Evolutionary conservation across 2,797 vertebrate genomes (phyloP).

Genomic region (Chiroxiphia lanceolata): DNA sequence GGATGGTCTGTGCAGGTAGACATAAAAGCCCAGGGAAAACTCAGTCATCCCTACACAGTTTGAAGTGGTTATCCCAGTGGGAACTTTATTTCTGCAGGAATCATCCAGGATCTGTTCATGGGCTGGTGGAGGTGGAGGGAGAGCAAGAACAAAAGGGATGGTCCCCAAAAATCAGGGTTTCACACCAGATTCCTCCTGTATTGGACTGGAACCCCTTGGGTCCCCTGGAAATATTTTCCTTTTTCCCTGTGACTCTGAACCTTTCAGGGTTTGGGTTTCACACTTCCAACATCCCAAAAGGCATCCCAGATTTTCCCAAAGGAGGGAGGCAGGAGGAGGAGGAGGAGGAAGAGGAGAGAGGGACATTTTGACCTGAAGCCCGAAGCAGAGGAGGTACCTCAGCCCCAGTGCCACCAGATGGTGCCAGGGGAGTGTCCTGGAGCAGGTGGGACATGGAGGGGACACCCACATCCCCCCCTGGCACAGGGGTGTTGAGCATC

Average conservation of each 20-base stretch:
- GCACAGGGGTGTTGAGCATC: neutral
- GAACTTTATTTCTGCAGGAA: neutral
- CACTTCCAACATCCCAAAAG: neutral
- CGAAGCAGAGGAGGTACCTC: neutral
- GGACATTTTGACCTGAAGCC: neutral
- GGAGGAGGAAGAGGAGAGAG: neutral
- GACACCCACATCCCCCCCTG: neutral
- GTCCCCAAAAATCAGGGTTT: neutral
- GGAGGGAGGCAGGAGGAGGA: neutral
- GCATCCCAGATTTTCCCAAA: neutral
- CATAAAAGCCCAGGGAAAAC: neutral
- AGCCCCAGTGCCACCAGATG: neutral
- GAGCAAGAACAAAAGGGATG: neutral
- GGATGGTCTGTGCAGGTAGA: neutral
- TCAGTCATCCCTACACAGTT: rapidly evolving
- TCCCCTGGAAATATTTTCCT: neutral
- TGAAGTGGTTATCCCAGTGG: neutral
- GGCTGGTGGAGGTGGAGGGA: neutral
- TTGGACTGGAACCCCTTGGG: neutral
- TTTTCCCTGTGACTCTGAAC: neutral
- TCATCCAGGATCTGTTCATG: neutral
- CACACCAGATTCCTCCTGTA: neutral
- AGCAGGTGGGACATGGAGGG: neutral
- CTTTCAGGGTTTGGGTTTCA: neutral
- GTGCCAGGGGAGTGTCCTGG: neutral